Evolutionary conservation across 2,888 invertebrate species (phyloP).

Genomic region (Zaprionus lineosus): DNA sequence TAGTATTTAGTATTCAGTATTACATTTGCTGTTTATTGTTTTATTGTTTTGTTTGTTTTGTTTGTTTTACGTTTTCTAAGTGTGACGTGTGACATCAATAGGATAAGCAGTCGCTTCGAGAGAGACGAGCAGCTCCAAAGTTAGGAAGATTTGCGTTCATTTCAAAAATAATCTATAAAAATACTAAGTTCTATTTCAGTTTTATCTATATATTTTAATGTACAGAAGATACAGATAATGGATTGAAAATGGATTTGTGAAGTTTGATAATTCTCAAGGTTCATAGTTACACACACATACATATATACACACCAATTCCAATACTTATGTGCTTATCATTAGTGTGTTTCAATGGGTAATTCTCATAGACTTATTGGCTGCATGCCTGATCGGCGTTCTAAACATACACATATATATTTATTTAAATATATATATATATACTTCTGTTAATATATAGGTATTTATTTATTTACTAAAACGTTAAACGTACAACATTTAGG

Average conservation of each 20-base stretch:
- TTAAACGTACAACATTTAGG: conserved; percentile 67
- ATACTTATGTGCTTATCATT: conserved; percentile 21
- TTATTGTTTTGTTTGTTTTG: conserved; percentile 12
- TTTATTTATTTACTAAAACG: conserved; percentile 55
- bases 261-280: no score
- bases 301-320: no score
- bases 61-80: conserved; percentile 18
- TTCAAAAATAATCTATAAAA: no score
- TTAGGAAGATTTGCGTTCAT: no score
- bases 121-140: no score
- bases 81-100: conserved; percentile 47
- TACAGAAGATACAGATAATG: no score
- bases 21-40: conserved; percentile 6
- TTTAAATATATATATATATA: conserved; percentile 9
- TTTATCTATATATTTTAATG: no score
- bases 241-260: no score
- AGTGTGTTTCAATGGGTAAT: conserved; percentile 30
- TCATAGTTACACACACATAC: no score
- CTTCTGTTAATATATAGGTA: no score
- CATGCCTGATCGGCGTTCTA: conserved; percentile 37
- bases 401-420: no score
- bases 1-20: no score
- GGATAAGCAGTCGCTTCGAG: conserved; percentile 21
- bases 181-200: conserved; percentile 45
- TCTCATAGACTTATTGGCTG: conserved; percentile 56